A percentile compares a stretch with the other conserved stretches of the same genome.
phyloP scores from a whole-genome alignment of 2,888 invertebrate genomes.

The Pherbina coryleti region DNA sequence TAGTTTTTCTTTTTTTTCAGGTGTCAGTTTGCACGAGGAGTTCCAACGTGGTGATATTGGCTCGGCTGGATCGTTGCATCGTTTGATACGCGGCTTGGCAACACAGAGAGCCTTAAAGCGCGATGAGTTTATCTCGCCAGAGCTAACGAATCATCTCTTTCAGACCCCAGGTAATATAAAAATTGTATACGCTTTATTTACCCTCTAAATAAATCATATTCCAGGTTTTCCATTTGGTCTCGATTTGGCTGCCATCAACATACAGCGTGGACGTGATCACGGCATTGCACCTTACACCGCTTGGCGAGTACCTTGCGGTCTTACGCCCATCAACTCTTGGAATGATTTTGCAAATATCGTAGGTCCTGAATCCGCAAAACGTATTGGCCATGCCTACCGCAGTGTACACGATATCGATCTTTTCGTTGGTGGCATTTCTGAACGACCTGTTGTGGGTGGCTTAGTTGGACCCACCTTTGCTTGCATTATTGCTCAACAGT shows the following conservation, averaged over 20 bases:
- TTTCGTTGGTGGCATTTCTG: slow-evolving; percentile 86
- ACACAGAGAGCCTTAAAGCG: slow-evolving; percentile 83
- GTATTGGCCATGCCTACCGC: slow-evolving; percentile 75
- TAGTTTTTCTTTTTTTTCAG: slow-evolving; percentile 70
- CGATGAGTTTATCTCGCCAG: slow-evolving; percentile 85
- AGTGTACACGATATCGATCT: slow-evolving; percentile 87
- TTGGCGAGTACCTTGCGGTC: slow-evolving; percentile 85
- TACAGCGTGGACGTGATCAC: slow-evolving; percentile 89
- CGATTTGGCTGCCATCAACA: slow-evolving; percentile 89
- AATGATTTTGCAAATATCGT: slow-evolving; percentile 79
- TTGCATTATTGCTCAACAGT: slow-evolving; percentile 89
- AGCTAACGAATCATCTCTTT: slow-evolving; percentile 86
- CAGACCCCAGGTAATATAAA: slow-evolving; percentile 73
- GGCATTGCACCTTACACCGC: slow-evolving; percentile 84
- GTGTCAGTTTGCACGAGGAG: slow-evolving; percentile 85
- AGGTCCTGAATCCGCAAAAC: slow-evolving; percentile 74
- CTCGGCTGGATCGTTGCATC: slow-evolving; percentile 83
- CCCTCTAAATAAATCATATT: not conserved
- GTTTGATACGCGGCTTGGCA: slow-evolving; percentile 81
- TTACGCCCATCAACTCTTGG: slow-evolving; percentile 77
- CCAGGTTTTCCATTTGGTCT: slow-evolving; percentile 80
- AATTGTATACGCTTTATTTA: not conserved
- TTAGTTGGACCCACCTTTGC: slow-evolving; percentile 89
- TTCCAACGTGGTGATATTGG: slow-evolving; percentile 81
- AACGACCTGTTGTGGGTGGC: slow-evolving; percentile 80